These are phyloP conservation scores for Marmota flaviventris DNA, from an alignment of 2,113 vertebrate genomes.

Conservation along the genomic window DNA sequence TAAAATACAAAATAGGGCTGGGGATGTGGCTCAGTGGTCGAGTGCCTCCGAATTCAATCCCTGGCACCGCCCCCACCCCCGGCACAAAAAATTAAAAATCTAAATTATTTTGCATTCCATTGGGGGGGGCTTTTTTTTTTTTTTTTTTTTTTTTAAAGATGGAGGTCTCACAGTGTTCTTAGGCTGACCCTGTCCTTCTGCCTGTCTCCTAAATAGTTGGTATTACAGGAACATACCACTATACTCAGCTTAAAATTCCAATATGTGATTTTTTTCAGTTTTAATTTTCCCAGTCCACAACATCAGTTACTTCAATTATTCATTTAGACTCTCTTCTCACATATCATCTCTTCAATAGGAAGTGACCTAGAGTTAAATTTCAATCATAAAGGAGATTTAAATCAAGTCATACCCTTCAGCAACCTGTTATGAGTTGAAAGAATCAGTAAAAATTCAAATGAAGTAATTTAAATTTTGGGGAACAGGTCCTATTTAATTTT, in stretches of 20 bases:
- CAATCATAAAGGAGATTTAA: slow-evolving; percentile 22
- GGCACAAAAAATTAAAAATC: neutral
- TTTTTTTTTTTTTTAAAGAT: neutral
- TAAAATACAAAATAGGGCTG: too few relatives aligned
- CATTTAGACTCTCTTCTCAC: neutral
- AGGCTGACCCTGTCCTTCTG: neutral
- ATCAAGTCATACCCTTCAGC: neutral
- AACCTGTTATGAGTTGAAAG: neutral
- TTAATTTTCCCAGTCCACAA: slow-evolving; percentile 20
- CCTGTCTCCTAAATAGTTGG: neutral
- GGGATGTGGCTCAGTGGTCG: too few relatives aligned
- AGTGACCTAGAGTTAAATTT: neutral
- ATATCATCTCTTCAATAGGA: neutral
- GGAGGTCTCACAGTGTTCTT: neutral
- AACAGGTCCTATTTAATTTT: slow-evolving; percentile 2
- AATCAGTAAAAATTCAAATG: slow-evolving; percentile 17
- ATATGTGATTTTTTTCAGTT: neutral
- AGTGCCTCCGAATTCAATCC: too few relatives aligned
- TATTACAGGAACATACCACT: neutral
- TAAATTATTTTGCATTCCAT: neutral
- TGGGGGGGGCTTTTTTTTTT: too few relatives aligned
- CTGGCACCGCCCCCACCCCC: too few relatives aligned
- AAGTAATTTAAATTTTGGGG: neutral
- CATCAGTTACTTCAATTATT: neutral
- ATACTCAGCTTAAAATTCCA: neutral